Base-by-base conservation (phyloP, 2,888 invertebrate genomes). In the Gymnocheta viridis region DNA sequence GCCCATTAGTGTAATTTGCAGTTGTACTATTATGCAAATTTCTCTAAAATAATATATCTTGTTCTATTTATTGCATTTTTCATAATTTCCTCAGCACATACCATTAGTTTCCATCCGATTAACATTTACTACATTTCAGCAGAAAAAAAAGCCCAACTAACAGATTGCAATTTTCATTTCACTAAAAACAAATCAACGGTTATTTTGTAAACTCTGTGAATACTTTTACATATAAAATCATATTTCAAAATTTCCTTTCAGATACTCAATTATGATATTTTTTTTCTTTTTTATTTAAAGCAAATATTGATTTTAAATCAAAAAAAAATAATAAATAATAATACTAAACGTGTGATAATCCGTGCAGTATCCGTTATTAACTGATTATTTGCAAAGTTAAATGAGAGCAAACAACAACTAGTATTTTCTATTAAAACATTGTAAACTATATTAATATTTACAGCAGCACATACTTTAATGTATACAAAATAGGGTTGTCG, bases 291-390 rank as follows among this genome's bases (percentile, higher is more conserved):
- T 9, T n/a, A 14, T 19, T 2, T 10, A 38, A 41, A 49, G n/a
- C 10, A 56, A 70, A 49, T 62, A 78, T 69, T 64, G 73, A 74
- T 73, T 82, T 82, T 73, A 78, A 69, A 74, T 82, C 56, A 49
- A 32, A 69, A 49, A 27, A 0, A n/a, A 1, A 41, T n/a, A n/a
- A 54, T 54, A 58, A 44, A 49, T 32, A 3, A 14, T n/a, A 47
- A 47, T 22, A 44, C 5, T n/a, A 44, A 44, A 44, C n/a, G 7
- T 44, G n/a, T 41, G 14, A 54, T 27, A 64, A 77, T 64, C 76
- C 22, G 35, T 58, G 66, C 51, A 77, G 78, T 78, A 78, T 82
- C 82, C 82, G 72, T 47, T 73, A 12, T 69, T 70, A 69, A 64
- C 24, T 82, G 38, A 78, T 82, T 73, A 82, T 69, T 64, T 73